Evolutionary conservation across 1,140 invertebrate species (phyloP), one percentile per base, ranked within the genome.

Genomic region (Drosophila albomicans): DNA sequence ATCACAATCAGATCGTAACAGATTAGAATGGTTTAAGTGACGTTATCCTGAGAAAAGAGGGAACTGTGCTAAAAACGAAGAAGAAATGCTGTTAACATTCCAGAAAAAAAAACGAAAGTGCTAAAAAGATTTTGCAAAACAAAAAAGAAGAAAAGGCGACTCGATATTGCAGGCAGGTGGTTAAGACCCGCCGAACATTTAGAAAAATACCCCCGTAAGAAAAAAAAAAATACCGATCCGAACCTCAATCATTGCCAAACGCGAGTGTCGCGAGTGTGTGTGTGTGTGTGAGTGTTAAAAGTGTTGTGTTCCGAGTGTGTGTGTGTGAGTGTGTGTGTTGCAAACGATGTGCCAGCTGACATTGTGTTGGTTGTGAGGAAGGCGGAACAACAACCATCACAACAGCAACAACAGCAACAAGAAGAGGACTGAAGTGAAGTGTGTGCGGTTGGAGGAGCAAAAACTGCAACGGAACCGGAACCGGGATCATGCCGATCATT

Each of bases 401-500:
- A 16, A 20, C 20, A 10, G 0, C 20, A 20, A 6, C n/a, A 43
- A 35, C 48, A 20, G 2, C 25, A 32, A 64, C 13, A 32, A 57
- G 46, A 30, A 56, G 41, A 57, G 61, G 38, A 61, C 16, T 46
- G 49, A 41, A 52, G 45, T 8, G 30, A 58, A 49, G 28, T 30
- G 35, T 3, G 3, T 25, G 4, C 52, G 49, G 48, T 20, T 49
- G 20, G 20, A 25, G 20, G 20, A 25, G 20, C 3, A 25, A 25
- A 25, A 62, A 62, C 3, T 30, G 41, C 51, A 25, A 38, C 43
- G 30, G 52, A 72, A 56, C 46, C 56, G 52, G 54, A n/a, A 32
- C 32, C 54, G 79, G 89, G 84, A 92, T 71, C 89, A 92, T 92
- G 91, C 91, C 91, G 91, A 91, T 92, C 89, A 91, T 92, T 91